Percentiles rank a stretch among this genome's conserved stretches.
Conservation (phyloP, 2,113 vertebrate genomes). For the Anoura caudifer region DNA sequence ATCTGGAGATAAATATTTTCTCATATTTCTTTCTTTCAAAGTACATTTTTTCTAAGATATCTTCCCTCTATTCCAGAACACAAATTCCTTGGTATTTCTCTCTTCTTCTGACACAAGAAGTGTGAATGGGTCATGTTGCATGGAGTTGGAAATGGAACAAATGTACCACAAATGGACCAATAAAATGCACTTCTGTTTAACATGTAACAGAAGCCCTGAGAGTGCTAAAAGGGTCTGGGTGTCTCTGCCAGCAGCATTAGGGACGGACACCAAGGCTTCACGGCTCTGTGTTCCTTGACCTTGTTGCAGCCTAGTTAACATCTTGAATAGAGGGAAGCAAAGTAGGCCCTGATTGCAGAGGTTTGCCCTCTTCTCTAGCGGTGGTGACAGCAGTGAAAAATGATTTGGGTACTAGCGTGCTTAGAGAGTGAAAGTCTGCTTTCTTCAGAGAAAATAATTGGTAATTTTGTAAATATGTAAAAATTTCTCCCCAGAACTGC, state of each 20-base stretch:
- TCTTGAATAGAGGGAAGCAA: background rate
- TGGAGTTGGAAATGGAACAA: background rate
- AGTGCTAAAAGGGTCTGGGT: slow-evolving; percentile 1
- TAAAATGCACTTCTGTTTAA: slow-evolving; percentile 2
- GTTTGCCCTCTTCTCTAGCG: background rate
- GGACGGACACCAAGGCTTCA: background rate
- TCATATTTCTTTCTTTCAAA: slow-evolving; percentile 1
- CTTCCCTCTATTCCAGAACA: background rate
- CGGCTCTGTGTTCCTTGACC: background rate
- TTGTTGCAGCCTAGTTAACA: background rate
- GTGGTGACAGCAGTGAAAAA: background rate
- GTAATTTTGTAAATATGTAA: slow-evolving; percentile 39
- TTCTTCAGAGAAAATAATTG: background rate
- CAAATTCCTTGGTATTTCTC: background rate
- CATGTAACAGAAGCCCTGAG: background rate
- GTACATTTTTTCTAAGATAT: background rate
- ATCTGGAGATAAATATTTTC: background rate
- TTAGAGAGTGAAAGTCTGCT: background rate
- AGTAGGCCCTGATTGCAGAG: background rate
- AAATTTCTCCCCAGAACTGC: background rate
- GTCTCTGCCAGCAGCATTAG: background rate
- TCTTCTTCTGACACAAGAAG: background rate
- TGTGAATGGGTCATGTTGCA: background rate
- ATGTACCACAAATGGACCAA: background rate
- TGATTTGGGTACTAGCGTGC: background rate